phyloP scores from a whole-genome alignment of 2,797 vertebrate species.

The Takifugu rubripes region DNA sequence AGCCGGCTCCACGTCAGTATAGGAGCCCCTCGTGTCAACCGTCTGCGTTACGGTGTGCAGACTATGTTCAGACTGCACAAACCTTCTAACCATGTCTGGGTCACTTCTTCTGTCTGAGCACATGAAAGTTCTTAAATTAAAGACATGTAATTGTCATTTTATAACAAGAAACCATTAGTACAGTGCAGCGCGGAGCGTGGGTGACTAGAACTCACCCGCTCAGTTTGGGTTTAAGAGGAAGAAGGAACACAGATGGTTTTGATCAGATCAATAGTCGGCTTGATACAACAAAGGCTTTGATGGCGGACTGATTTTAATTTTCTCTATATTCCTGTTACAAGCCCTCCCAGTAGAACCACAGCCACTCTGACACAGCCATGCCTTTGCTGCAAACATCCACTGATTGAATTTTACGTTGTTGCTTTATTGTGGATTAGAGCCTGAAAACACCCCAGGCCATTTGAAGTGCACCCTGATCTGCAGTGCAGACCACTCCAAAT shows the following conservation, averaged over 20 bases:
- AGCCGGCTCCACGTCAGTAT: conserved; percentile 20
- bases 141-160: too few species aligned
- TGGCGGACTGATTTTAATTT: too few species aligned
- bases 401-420: conserved; percentile 15
- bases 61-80: conserved; percentile 6
- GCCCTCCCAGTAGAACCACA: background rate
- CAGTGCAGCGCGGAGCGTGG: background rate
- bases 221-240: background rate
- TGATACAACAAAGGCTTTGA: background rate
- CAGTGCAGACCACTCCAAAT: conserved; percentile 1
- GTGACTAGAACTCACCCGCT: too few species aligned
- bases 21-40: background rate
- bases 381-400: conserved; percentile 17
- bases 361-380: conserved; percentile 4
- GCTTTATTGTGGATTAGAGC: conserved; percentile 11
- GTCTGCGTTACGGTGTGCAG: conserved; percentile 32
- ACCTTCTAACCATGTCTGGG: conserved; percentile 12
- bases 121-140: too few species aligned
- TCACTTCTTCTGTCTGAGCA: conserved; percentile 3
- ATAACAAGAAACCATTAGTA: conserved; percentile 3
- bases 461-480: conserved; percentile 15
- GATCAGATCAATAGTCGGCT: conserved; percentile 1
- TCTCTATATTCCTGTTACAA: too few species aligned
- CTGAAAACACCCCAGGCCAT: conserved; percentile 7
- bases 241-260: conserved; percentile 1